Base-by-base conservation (phyloP, 2,888 invertebrate genomes). In the Timema cristinae region DNA sequence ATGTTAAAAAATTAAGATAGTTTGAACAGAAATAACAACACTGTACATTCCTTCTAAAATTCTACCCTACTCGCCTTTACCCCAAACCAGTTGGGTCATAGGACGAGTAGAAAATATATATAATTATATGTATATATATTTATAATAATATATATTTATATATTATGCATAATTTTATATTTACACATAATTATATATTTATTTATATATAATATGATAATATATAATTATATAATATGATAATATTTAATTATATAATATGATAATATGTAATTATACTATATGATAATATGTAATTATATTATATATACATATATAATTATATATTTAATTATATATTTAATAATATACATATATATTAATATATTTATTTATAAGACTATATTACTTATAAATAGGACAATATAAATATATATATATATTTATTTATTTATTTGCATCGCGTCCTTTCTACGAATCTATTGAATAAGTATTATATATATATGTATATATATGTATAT, bases 401-500 rank as follows among this genome's bases (percentile, higher is more conserved):
- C 32, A 2, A 32, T 32, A 32, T 32, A 32, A 32, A 32, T 32
- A 32, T 32, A 32, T 32, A 32, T 4, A 32, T 32, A 32, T 32
- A 32, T n/a, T n/a, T n/a, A n/a, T n/a, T n/a, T 32, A 32, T 32
- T 32, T n/a, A n/a, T 32, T 32, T 32, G 32, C 4, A 32, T 32
- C 32, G 32, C 32, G 32, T 32, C 32, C 32, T 32, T 32, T 32
- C 1, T 32, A 32, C 32, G 32, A 32, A 32, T 32, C 4, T 32
- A 1, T 32, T 1, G 32, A 32, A 16, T 66, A 11, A 15, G 10
- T 15, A 32, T 2, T 59, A 59, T 2, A 49, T 54, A 5, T 68
- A n/a, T 67, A 67, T 67, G 5, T 67, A n/a, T 51, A 68, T 49
- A 68, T 54, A 51, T 51, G 15, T 59, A 59, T 2, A 49, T 54